A percentile compares a stretch with the other conserved stretches of the same genome.
Conservation (phyloP, 2,113 vertebrate species). For the Lipophrys pholis region DNA sequence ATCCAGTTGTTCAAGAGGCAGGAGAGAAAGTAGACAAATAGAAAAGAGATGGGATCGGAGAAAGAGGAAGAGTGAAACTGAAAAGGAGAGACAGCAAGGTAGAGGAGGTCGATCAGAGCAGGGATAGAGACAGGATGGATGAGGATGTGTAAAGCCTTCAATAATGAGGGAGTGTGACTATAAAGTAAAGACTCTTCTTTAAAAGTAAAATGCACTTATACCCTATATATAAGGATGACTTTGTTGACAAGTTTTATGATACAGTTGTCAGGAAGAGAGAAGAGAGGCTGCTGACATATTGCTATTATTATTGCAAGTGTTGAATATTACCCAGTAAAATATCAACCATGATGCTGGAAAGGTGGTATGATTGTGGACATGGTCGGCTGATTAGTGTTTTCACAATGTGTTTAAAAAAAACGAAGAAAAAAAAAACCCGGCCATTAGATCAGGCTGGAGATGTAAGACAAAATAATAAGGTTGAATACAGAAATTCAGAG, state of each 20-base stretch:
- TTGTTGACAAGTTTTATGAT: not conserved
- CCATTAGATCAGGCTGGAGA: conserved; percentile 13
- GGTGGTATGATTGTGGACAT: conserved; percentile 14
- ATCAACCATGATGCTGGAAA: conserved; percentile 32
- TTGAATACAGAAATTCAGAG: conserved; percentile 31
- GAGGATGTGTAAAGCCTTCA: conserved; percentile 7
- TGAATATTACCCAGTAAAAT: conserved; percentile 39
- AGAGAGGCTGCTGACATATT: not conserved
- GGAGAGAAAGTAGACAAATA: conserved; percentile 20
- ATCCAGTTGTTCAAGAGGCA: conserved; percentile 44
- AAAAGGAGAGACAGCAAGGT: conserved; percentile 30
- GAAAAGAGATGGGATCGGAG: conserved; percentile 14
- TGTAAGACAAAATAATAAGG: conserved; percentile 38
- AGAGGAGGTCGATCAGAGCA: not conserved
- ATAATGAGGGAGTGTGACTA: conserved; percentile 7
- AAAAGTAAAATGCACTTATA: not conserved
- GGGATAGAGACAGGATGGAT: conserved; percentile 13
- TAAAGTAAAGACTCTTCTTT: not conserved
- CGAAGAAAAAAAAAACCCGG: conserved; percentile 11
- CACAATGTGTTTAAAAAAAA: conserved; percentile 33
- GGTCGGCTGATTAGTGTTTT: conserved; percentile 46
- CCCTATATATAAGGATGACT: not conserved
- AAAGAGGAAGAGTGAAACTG: conserved; percentile 33
- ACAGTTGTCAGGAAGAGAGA: conserved; percentile 3
- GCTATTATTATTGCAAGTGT: not conserved